phyloP scores from a whole-genome alignment of 2,797 vertebrate genomes.

The Falco peregrinus region DNA sequence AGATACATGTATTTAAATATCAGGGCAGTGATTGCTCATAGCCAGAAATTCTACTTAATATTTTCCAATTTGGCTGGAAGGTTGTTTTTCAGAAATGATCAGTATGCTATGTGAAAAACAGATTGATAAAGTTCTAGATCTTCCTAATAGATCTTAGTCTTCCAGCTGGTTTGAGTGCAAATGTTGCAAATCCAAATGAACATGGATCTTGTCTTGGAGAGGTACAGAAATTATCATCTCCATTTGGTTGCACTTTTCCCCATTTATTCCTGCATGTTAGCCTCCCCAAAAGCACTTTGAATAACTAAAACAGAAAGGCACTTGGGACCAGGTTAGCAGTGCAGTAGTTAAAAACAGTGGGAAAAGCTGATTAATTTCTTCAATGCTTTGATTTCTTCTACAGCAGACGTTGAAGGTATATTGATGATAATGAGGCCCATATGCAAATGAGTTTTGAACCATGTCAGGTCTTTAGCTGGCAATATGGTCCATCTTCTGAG shows the following conservation, averaged over 20 bases:
- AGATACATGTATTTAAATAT: not conserved
- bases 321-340: not conserved
- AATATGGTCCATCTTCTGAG: not conserved
- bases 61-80: not conserved
- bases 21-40: not conserved
- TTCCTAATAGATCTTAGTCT: not conserved
- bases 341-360: not conserved
- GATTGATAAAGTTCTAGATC: not conserved
- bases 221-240: not conserved
- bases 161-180: not conserved
- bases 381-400: not conserved
- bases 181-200: not conserved
- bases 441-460: not conserved
- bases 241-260: not conserved
- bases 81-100: not conserved
- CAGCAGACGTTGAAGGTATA: not conserved
- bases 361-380: not conserved
- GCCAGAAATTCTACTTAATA: not conserved
- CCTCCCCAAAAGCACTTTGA: not conserved
- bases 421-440: not conserved
- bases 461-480: not conserved
- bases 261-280: not conserved
- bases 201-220: not conserved
- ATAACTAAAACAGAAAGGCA: not conserved
- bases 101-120: not conserved